Evolutionary conservation across 2,888 invertebrate genomes (phyloP), one percentile per base, ranked within the genome.

Genomic region (Cetonia aurata): DNA sequence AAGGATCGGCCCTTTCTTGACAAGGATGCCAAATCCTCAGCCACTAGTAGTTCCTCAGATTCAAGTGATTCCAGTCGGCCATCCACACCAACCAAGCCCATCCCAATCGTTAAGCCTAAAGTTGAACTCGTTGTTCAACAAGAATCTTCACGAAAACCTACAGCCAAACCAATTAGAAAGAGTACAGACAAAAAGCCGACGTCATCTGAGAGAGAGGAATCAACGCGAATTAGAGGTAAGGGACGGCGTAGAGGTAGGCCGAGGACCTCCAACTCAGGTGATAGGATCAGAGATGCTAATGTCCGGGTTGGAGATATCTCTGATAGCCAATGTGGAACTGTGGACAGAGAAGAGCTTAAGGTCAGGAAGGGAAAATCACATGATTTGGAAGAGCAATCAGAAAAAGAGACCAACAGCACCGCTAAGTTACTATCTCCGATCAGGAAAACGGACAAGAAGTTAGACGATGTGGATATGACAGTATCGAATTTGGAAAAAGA

Each of bases 1-100:
- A 88, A 89, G 86, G 91, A 91, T 87, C 89, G 90, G 90, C 90
- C 91, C 91, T 91, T 91, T 91, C 91, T 91, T 88, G 90, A 90
- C 90, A 91, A 90, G 91, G 91, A 88, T 87, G 88, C 90, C 87
- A 90, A 88, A 86, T 89, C 90, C 80, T 85, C 88, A 86, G 89
- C 89, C 83, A 88, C 89, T 81, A 84, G 85, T 78, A 89, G 89
- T 85, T 89, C 89, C 82, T 87, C 90, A 79, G 89, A 89, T 77
- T 86, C 86, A 77, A 87, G 86, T 75, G 86, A 86, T 77, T 86
- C 86, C 70, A 81, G 81, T 77, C 75, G 79, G 75, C 71, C 80
- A 72, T 74, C 78, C 71, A 76, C 79, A 62, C 78, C 78, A 81
- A 72, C 78, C 79, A 72, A 76, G 72, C 62, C 67, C 73, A 70